Conservation (phyloP, 2,113 vertebrate species). For the Sylvia atricapilla region DNA sequence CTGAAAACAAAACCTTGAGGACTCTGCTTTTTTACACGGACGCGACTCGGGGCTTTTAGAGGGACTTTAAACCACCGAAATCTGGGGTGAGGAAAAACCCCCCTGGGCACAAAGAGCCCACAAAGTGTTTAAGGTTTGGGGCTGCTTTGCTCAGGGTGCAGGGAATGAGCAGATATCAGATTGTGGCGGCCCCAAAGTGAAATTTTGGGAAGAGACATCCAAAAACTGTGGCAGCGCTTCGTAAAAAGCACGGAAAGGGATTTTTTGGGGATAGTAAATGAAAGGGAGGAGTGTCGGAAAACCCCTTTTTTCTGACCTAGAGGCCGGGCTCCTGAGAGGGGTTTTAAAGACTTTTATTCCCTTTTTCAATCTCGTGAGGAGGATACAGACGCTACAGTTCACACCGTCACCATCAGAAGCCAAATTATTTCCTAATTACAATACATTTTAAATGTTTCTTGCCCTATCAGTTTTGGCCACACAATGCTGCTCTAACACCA, state of each 20-base stretch:
- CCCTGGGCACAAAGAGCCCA: neutral
- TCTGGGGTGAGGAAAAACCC: too few relatives aligned
- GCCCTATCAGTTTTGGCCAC: neutral
- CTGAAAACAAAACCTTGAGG: too few relatives aligned
- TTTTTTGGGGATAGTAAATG: accelerated
- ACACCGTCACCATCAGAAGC: neutral
- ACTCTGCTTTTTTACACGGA: too few relatives aligned
- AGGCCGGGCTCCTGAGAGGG: neutral
- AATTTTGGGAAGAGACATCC: neutral
- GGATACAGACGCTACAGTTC: neutral
- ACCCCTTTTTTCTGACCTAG: neutral
- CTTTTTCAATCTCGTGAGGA: neutral
- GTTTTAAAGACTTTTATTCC: neutral
- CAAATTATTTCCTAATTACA: neutral
- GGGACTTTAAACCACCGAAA: too few relatives aligned
- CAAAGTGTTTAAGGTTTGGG: neutral
- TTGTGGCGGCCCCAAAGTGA: accelerated
- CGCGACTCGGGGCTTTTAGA: too few relatives aligned
- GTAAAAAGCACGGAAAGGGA: neutral
- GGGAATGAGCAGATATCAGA: neutral
- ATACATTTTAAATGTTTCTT: accelerated
- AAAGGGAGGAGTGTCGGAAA: neutral
- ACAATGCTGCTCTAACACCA: neutral
- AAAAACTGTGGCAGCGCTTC: neutral
- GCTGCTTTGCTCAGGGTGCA: neutral